Evolutionary conservation across 1,140 invertebrate species (phyloP), one percentile per base, ranked within the genome.

Genomic region (Ceratina australensis): DNA sequence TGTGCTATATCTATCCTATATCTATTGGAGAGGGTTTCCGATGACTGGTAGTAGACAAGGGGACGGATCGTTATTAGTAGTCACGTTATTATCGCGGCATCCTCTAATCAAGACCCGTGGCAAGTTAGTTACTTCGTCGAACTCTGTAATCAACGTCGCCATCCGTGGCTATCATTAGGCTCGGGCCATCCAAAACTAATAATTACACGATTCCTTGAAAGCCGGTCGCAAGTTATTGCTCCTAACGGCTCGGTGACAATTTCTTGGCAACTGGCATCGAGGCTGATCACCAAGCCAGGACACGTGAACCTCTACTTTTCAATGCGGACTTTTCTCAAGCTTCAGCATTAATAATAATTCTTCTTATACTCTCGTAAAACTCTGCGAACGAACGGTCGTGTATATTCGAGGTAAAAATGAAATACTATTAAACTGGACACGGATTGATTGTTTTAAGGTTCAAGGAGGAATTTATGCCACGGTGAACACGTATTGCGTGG

Each of bases 121-220:
- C 72, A 80, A 86, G 85, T 85, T 80, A 80, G 83, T 86, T 81
- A 82, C 81, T 88, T 83, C 73, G 78, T 52, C 75, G 20, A 60
- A 86, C 69, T 86, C 86, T 85, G 82, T 88, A 88, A 88, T 88
- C 86, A 87, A 81, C 83, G 80, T 77, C 61, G 50, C 16, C 71
- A 80, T 56, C 79, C 79, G 76, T 63, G 75, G 60, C 80, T 86
- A 79, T 75, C 72, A 83, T 80, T 86, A 85, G 56, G 22, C n/a
- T 59, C 78, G 78, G 49, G 79, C 63, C 56, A 50, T 71, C 78
- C 59, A 52, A 77, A 84, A 83, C 78, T 79, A 84, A 80, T 80
- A 80, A 83, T 82, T 71, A 64, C 74, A 26, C 49, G 56, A 77
- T 81, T 81, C 20, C 79, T 59, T n/a, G 66, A 49, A 50, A 50